A percentile compares a stretch with the other conserved stretches of the same genome.
These are phyloP conservation scores for Euleptes europaea DNA, from an alignment of 2,113 vertebrate species.

Conservation along the genomic window DNA sequence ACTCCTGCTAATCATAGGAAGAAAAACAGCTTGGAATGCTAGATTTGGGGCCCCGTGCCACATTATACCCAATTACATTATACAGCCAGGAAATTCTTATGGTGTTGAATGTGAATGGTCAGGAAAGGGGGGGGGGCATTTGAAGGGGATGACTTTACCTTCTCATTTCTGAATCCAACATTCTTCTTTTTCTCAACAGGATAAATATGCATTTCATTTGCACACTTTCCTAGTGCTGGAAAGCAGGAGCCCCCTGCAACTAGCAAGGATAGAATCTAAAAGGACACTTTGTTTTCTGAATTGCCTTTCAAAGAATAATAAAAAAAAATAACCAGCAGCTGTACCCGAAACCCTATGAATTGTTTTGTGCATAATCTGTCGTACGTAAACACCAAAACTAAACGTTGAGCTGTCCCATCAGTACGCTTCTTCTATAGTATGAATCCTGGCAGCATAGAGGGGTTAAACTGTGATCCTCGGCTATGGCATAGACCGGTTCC, in stretches of 20 bases:
- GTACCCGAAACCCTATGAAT: slow-evolving; percentile 29
- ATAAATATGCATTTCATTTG: slow-evolving; percentile 58
- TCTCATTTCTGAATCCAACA: neutral
- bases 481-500: neutral
- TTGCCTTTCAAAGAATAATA: slow-evolving; percentile 45
- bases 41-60: neutral
- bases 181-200: slow-evolving; percentile 52
- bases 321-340: slow-evolving; percentile 31
- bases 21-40: neutral
- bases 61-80: no score
- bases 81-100: neutral
- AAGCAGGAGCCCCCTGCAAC: neutral
- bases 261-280: neutral
- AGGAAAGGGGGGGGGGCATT: neutral
- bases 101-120: neutral
- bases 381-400: slow-evolving; percentile 17
- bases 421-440: neutral
- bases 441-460: accelerated
- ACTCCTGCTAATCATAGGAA: no score
- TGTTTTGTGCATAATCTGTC: neutral
- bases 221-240: slow-evolving; percentile 30
- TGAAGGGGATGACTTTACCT: neutral
- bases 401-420: neutral
- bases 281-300: neutral
- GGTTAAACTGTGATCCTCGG: neutral